Percentiles rank a stretch among this genome's conserved stretches.
Conservation (phyloP, 2,113 vertebrate genomes). For the Neodontobutis hainanensis region DNA sequence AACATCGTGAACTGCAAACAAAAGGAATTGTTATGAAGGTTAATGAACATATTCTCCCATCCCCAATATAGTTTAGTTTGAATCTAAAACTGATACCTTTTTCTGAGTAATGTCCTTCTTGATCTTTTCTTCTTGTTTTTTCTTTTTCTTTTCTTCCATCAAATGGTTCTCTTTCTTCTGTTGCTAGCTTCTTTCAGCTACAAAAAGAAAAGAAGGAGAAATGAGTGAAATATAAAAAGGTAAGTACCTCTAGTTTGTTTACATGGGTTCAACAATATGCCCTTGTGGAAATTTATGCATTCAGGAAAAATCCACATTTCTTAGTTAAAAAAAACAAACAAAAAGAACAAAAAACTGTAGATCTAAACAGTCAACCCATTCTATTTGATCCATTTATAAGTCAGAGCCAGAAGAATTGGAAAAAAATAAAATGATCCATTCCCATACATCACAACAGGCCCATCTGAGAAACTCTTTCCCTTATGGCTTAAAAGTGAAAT, state of each 20-base stretch:
- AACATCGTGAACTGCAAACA: too few relatives aligned
- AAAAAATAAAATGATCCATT: conserved; percentile 38
- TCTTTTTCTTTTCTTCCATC: conserved; percentile 99
- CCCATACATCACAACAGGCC: conserved; percentile 15
- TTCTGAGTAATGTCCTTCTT: conserved; percentile 96
- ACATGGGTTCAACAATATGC: too few relatives aligned
- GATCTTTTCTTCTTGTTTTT: conserved; percentile 98
- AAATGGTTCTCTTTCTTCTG: conserved; percentile 94
- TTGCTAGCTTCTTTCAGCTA: conserved; percentile 88
- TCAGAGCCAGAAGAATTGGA: conserved; percentile 19
- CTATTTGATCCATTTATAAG: conserved; percentile 25
- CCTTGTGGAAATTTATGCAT: background rate
- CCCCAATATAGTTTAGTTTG: background rate
- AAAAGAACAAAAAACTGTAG: background rate
- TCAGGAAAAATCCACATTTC: background rate
- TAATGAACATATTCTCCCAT: too few relatives aligned
- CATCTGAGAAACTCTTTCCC: conserved; percentile 23
- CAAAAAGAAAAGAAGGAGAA: conserved; percentile 44
- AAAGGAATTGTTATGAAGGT: too few relatives aligned
- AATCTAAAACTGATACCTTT: conserved; percentile 80
- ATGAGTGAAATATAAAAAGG: conserved; percentile 5
- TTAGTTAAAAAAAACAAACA: background rate
- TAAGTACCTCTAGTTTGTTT: background rate
- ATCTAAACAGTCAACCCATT: conserved; percentile 12
- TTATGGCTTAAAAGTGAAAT: conserved; percentile 17